phyloP scores from a whole-genome alignment of 1,140 invertebrate genomes.

The Teleogryllus occipitalis region DNA sequence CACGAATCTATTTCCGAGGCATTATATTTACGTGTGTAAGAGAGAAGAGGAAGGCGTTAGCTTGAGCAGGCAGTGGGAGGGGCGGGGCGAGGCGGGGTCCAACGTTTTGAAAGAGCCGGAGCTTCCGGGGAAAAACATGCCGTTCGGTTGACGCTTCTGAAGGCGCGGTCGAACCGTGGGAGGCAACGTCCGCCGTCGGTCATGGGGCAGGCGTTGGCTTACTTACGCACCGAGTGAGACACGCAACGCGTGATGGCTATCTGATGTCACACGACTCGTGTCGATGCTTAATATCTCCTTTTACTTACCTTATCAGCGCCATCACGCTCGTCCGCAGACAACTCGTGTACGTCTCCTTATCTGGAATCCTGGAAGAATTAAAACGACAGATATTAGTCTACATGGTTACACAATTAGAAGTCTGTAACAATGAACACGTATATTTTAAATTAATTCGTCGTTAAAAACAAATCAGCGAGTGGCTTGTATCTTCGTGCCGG shows the following conservation, averaged over 20 bases:
- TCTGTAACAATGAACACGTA: neutral
- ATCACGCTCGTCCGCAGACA: neutral
- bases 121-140: neutral
- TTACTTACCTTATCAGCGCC: neutral
- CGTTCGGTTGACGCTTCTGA: neutral
- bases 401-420: neutral
- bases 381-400: neutral
- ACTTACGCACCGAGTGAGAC: too few relatives aligned
- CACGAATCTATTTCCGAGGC: neutral
- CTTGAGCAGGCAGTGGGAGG: neutral
- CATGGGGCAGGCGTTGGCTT: too few relatives aligned
- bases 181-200: too few relatives aligned
- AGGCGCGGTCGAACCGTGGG: neutral
- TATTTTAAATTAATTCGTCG: neutral
- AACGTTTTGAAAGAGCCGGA: neutral
- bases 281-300: neutral
- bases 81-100: neutral
- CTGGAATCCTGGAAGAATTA: neutral
- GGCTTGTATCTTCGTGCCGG: neutral
- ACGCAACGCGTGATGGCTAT: too few relatives aligned
- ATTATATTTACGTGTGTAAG: neutral
- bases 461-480: neutral
- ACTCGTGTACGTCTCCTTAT: neutral
- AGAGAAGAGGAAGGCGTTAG: too few relatives aligned
- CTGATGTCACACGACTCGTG: too few relatives aligned